Evolutionary conservation across 2,888 invertebrate species (phyloP).

Genomic region (Scelioninae gen. 2): DNA sequence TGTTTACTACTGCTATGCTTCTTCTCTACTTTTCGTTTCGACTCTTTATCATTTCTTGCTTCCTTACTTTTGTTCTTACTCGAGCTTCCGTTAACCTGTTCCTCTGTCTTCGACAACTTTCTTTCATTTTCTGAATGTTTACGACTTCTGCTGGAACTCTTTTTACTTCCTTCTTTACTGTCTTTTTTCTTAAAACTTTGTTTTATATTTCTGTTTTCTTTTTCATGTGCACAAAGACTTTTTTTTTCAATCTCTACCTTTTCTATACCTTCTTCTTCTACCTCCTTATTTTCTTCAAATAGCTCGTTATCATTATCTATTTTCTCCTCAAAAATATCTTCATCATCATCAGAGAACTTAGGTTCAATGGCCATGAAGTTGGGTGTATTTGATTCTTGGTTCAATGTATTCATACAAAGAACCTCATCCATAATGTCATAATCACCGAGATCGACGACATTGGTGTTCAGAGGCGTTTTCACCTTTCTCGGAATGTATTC

Average conservation of each 20-base stretch:
- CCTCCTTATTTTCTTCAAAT: slow-evolving; percentile 62
- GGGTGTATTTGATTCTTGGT: slow-evolving; percentile 61
- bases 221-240: slow-evolving; percentile 50
- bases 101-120: slow-evolving; percentile 46
- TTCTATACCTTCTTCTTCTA: slow-evolving; percentile 70
- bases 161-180: slow-evolving; percentile 61
- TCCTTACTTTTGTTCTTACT: slow-evolving; percentile 59
- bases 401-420: slow-evolving; percentile 27
- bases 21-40: slow-evolving; percentile 65
- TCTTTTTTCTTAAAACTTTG: slow-evolving; percentile 37
- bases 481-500: slow-evolving; percentile 74
- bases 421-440: slow-evolving; percentile 75
- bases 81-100: slow-evolving; percentile 55
- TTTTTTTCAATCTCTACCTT: slow-evolving; percentile 52
- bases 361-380: slow-evolving; percentile 67
- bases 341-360: slow-evolving; percentile 71
- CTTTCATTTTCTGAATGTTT: slow-evolving; percentile 47
- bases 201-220: slow-evolving; percentile 57
- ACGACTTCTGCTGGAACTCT: slow-evolving; percentile 59
- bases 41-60: slow-evolving; percentile 56
- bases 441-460: slow-evolving; percentile 67
- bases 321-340: slow-evolving; percentile 57
- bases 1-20: slow-evolving; percentile 70
- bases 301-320: slow-evolving; percentile 11
- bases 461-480: slow-evolving; percentile 69